These are phyloP conservation scores for Himalopsyche phryganea DNA, from an alignment of 1,140 invertebrate species.

Conservation along the genomic window DNA sequence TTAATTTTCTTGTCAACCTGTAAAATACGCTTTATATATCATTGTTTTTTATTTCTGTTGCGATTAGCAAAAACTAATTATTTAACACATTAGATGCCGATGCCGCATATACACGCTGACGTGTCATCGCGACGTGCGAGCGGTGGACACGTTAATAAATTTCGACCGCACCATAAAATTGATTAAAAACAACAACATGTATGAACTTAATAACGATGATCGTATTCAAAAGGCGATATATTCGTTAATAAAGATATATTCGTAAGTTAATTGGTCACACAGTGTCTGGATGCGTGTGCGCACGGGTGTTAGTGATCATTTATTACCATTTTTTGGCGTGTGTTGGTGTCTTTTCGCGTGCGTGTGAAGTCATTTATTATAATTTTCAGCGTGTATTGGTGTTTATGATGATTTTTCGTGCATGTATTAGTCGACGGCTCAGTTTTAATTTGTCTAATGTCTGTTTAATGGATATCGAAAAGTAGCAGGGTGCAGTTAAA, in stretches of 20 bases:
- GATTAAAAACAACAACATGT: constrained; percentile 33
- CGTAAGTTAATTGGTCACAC: constrained; percentile 32
- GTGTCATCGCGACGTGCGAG: no score
- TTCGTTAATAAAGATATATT: constrained; percentile 35
- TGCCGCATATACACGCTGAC: no score
- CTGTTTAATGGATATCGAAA: constrained; percentile 24
- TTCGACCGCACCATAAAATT: constrained; percentile 29
- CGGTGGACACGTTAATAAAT: background rate
- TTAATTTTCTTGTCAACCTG: no score
- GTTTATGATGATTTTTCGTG: constrained; percentile 1
- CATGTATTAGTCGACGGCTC: constrained; percentile 10
- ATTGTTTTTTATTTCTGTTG: no score
- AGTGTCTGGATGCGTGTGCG: background rate
- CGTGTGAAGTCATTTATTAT: constrained; percentile 1
- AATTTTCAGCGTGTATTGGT: background rate
- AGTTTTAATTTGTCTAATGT: constrained; percentile 33
- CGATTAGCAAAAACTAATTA: no score
- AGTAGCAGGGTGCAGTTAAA: constrained; percentile 11
- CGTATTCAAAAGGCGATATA: constrained; percentile 32
- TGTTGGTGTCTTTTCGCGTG: background rate
- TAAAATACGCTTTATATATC: no score
- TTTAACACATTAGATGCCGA: no score
- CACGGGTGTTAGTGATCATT: background rate
- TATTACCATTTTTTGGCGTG: background rate
- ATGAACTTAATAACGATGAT: no score